A percentile compares a stretch with the other conserved stretches of the same genome.
Conservation (phyloP, 2,888 invertebrate genomes). For the Cryptus viduatorius region DNA sequence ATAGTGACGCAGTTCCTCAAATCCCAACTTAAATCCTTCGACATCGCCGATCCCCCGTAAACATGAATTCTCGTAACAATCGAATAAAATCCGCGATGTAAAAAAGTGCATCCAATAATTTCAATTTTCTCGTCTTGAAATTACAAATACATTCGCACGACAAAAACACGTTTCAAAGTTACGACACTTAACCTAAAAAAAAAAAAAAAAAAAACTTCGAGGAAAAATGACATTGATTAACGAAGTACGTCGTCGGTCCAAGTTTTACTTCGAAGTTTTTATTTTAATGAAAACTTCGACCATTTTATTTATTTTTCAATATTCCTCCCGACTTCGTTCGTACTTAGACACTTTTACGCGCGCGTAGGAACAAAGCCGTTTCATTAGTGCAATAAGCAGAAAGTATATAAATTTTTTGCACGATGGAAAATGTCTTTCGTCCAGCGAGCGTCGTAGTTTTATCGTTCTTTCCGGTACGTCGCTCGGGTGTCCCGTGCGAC, state of each 20-base stretch:
- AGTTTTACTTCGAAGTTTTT: no score
- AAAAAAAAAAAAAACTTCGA: no score
- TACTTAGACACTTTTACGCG: background rate
- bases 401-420: background rate
- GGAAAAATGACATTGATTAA: no score
- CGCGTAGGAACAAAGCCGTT: slow-evolving; percentile 2
- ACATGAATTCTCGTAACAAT: background rate
- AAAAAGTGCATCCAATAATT: background rate
- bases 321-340: background rate
- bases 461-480: slow-evolving; percentile 34
- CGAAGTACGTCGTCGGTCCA: no score
- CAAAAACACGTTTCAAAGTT: no score
- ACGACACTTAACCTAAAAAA: no score
- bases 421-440: slow-evolving; percentile 7
- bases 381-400: background rate
- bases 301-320: background rate
- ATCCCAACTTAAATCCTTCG: background rate
- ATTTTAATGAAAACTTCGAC: background rate
- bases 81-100: background rate
- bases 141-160: background rate
- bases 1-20: background rate
- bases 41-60: background rate
- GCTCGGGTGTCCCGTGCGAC: slow-evolving; percentile 11
- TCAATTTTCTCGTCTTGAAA: background rate
- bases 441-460: slow-evolving; percentile 12